phyloP scores from a whole-genome alignment of 2,797 vertebrate genomes.

The Rhabdophis nuchalis region DNA sequence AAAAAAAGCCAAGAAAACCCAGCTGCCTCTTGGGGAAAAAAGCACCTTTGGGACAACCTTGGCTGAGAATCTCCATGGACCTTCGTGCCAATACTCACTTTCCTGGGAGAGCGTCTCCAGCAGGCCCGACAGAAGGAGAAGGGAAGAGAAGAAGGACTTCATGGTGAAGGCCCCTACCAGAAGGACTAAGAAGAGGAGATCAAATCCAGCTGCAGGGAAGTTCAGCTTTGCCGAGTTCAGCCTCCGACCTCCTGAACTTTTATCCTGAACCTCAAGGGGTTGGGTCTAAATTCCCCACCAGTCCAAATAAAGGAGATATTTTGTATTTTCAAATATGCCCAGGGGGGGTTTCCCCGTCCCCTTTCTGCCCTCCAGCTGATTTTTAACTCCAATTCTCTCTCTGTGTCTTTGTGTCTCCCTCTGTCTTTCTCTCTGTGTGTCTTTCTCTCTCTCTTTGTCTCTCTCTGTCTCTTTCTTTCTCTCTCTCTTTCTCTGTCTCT shows the following conservation, averaged over 20 bases:
- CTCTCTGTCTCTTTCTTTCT: no score
- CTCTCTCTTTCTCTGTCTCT: no score
- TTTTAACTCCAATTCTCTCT: not conserved
- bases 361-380: not conserved
- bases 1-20: no score
- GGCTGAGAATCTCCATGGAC: no score
- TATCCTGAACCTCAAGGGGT: not conserved
- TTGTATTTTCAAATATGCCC: not conserved
- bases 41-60: no score
- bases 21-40: not conserved
- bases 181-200: not conserved
- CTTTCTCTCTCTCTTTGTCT: no score
- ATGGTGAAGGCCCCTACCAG: not conserved
- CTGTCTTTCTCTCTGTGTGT: no score
- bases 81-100: not conserved
- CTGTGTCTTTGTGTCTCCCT: no score
- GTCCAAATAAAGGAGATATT: not conserved
- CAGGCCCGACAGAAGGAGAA: not conserved
- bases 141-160: not conserved
- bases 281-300: not conserved
- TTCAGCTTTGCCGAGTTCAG: no score
- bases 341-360: not conserved
- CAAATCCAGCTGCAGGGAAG: not conserved
- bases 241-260: not conserved
- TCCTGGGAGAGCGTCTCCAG: not conserved